Conservation (phyloP, 37 sponge, comb jelly and placozoan species). For the Dysidea cf. avara region DNA sequence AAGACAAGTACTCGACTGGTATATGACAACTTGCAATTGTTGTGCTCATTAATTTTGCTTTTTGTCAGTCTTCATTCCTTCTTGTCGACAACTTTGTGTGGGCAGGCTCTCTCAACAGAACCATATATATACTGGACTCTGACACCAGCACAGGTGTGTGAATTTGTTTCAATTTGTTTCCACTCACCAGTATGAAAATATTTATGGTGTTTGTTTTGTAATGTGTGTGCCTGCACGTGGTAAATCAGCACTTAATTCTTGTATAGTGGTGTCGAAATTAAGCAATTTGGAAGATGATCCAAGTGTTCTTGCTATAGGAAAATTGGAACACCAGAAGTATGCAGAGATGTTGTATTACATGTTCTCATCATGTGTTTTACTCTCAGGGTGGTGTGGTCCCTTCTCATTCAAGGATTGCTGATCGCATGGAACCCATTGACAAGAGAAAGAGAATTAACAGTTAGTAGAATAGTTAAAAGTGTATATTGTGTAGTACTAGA, state of each 20-base stretch:
- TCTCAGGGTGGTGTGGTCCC: constrained; percentile 71
- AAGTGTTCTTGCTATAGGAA: constrained; percentile 42
- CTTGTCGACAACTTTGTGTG: constrained; percentile 72
- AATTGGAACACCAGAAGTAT: constrained; percentile 4
- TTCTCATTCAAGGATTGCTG: constrained; percentile 58
- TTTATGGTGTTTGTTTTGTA: too few species aligned
- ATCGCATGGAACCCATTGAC: constrained; percentile 70
- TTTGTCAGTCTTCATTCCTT: constrained; percentile 59
- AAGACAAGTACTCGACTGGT: constrained; percentile 62
- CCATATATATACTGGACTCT: constrained; percentile 74
- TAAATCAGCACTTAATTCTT: too few species aligned
- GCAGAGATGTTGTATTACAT: neutral
- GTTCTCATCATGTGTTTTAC: too few species aligned
- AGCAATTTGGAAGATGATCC: constrained; percentile 65
- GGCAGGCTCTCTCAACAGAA: constrained; percentile 66
- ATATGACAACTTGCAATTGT: neutral
- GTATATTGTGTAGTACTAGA: too few species aligned
- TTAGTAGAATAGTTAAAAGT: constrained; percentile 6
- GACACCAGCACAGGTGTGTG: constrained; percentile 74
- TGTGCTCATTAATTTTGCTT: constrained; percentile 1
- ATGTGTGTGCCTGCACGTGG: too few species aligned
- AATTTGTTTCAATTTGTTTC: too few species aligned
- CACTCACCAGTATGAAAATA: too few species aligned
- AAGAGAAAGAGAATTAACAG: constrained; percentile 45
- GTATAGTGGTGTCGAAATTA: constrained; percentile 61